Evolutionary conservation across 2,113 vertebrate species (phyloP), one percentile per base, ranked within the genome.

Genomic region (Hippocampus zosterae): DNA sequence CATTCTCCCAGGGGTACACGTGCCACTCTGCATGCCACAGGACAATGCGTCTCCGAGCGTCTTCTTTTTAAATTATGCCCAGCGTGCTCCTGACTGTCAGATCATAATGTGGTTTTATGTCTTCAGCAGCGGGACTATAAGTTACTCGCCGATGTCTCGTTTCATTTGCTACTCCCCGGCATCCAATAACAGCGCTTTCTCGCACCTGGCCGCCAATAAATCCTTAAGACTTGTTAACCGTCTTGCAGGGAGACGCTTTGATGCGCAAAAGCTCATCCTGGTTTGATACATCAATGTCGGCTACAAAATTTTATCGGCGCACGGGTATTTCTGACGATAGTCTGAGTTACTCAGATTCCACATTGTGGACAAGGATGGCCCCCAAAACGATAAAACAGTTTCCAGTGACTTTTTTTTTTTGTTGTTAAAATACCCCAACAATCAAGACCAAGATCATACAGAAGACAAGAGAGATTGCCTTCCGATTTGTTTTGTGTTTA

Each of bases 171-270:
- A 68, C 73, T 83, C 79, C 79, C 82, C 46, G 9, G 79, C 66
- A 82, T 79, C 76, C 77, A 74, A 67, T 84, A 87, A 84, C 75
- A 65, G 55, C 74, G 70, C 75, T 71, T 68, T 73, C 75, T 60
- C 63, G 52, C 66, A 65, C 72, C 81, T 33, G 33, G 75, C 71
- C 71, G 59, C 75, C 77, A 74, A 85, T 87, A 88, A 87, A 87
- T 87, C 86, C 77, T 82, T 78, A 76, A 73, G 70, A 81, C 76
- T 85, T 75, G 72, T 85, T 85, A 87, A 81, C 66, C 68, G 53
- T 74, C 68, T 55, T 75, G 48, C 16, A 18, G 84, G 83, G 75
- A 80, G 67, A 18, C 56, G 21, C 23, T 80, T 66, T 76, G 60
- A 81, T 62, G 50, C 80, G 74, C 75, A 68, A 50, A 50, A 69